A percentile compares a stretch with the other conserved stretches of the same genome.
Conservation (phyloP, 2,113 vertebrate species). For the Crotalus tigris region DNA sequence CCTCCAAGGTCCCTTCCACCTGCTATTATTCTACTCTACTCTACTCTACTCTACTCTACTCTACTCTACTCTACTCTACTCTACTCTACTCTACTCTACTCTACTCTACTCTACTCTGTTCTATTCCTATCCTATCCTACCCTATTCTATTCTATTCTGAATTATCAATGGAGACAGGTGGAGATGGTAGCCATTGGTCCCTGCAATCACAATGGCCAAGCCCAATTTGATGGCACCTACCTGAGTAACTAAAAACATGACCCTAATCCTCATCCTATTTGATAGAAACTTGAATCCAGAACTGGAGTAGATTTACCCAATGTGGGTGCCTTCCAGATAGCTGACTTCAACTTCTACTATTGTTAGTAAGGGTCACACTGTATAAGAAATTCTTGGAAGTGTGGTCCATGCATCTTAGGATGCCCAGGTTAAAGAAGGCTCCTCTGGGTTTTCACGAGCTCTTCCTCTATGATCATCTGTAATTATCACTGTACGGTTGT, state of each 20-base stretch:
- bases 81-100: accelerated
- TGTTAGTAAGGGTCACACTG: not conserved
- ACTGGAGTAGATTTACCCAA: not conserved
- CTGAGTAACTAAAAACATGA: not conserved
- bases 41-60: no score
- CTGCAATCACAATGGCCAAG: not conserved
- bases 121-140: no score
- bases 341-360: not conserved
- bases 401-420: not conserved
- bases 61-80: no score
- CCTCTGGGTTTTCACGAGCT: not conserved
- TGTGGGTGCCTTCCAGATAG: not conserved
- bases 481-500: not conserved
- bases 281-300: not conserved
- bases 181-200: not conserved
- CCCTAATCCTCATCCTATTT: no score
- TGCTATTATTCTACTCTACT: no score
- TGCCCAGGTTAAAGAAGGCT: not conserved
- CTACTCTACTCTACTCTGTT: no score
- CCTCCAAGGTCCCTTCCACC: no score
- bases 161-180: not conserved
- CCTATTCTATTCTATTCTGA: not conserved
- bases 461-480: not conserved
- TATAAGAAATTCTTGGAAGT: not conserved
- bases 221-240: not conserved